A percentile compares a stretch with the other conserved stretches of the same genome.
phyloP scores from a whole-genome alignment of 2,797 vertebrate species.

The Lerista edwardsae region DNA sequence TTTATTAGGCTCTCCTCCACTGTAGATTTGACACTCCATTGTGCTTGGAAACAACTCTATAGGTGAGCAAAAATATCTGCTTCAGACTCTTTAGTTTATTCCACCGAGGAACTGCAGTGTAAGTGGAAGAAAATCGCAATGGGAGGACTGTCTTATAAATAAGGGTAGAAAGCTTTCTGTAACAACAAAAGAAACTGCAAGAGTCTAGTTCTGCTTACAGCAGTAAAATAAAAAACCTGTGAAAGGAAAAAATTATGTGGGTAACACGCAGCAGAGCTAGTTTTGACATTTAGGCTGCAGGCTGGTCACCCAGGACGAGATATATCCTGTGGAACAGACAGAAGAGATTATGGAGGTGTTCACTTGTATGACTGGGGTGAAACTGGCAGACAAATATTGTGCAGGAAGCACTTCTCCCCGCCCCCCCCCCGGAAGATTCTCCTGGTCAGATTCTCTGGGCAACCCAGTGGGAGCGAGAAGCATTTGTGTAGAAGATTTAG shows the following conservation, averaged over 20 bases:
- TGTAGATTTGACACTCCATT: constrained; percentile 27
- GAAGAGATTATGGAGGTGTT: constrained; percentile 23
- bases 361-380: not conserved
- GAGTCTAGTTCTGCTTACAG: constrained; percentile 17
- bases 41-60: constrained; percentile 25
- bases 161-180: constrained; percentile 23
- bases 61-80: constrained; percentile 35
- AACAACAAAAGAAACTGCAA: constrained; percentile 7
- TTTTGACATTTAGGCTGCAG: constrained; percentile 24
- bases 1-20: constrained; percentile 32
- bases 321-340: not conserved
- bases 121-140: not conserved
- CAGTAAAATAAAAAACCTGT: constrained; percentile 25
- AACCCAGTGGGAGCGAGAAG: not conserved
- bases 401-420: not conserved
- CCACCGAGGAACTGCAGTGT: not conserved
- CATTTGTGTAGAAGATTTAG: too few species aligned
- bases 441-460: not conserved
- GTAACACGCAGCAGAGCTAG: constrained; percentile 8
- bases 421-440: too few species aligned
- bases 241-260: constrained; percentile 13
- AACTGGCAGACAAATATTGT: constrained; percentile 3
- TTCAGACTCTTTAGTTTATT: constrained; percentile 24
- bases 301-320: not conserved
- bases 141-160: constrained; percentile 27